Conservation (phyloP, 2,888 invertebrate species). For the Omphaloscelis lunosa region DNA sequence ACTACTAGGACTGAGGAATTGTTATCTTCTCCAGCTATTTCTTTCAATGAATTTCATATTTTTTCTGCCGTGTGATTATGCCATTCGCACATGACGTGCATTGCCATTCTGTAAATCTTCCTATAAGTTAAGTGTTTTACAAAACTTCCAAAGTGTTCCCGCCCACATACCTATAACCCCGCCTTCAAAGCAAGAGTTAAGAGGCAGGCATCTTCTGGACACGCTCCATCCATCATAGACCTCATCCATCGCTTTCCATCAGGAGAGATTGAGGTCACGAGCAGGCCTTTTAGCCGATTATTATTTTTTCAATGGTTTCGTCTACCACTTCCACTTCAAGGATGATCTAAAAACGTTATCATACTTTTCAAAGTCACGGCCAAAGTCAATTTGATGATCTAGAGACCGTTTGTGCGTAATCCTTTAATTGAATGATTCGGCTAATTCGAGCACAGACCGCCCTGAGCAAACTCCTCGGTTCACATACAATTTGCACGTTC, state of each 20-base stretch:
- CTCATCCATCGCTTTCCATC: too few relatives aligned
- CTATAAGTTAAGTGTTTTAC: background rate
- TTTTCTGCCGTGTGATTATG: background rate
- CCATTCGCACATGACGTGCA: background rate
- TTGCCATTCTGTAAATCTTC: background rate
- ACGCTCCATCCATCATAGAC: too few relatives aligned
- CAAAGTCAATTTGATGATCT: slow-evolving; percentile 45
- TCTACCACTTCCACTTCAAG: background rate
- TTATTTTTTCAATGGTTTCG: background rate
- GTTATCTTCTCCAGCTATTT: background rate
- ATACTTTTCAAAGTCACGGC: slow-evolving; percentile 21
- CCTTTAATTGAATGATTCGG: slow-evolving; percentile 63
- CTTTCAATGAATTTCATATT: background rate
- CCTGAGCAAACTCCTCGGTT: slow-evolving; percentile 14
- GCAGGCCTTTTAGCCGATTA: too few relatives aligned
- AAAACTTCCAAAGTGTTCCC: background rate
- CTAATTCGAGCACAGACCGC: slow-evolving; percentile 39
- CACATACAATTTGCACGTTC: slow-evolving; percentile 19
- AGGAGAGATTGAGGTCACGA: too few relatives aligned
- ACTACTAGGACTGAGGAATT: background rate
- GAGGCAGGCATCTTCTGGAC: too few relatives aligned
- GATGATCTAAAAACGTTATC: slow-evolving; percentile 8
- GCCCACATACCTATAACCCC: too few relatives aligned
- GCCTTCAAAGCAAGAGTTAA: too few relatives aligned
- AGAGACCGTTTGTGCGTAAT: slow-evolving; percentile 40